Conservation (phyloP, 2,888 invertebrate species). For the Tanaodytes sp. region DNA sequence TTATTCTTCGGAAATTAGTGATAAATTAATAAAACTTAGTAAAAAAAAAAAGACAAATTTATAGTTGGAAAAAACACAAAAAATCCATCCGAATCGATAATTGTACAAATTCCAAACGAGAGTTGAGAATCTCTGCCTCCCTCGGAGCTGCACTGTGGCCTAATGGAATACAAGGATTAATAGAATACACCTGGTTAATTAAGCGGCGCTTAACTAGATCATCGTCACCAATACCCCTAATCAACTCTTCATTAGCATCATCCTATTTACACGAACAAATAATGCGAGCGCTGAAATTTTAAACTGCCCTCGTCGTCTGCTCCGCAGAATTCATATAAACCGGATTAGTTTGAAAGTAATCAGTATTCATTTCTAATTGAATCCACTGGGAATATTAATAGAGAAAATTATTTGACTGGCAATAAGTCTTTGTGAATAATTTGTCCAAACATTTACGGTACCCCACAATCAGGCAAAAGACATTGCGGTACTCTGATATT, state of each 20-base stretch:
- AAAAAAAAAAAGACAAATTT: too few species aligned
- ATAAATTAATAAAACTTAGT: too few species aligned
- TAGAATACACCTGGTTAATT: conserved; percentile 69
- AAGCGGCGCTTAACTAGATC: conserved; percentile 68
- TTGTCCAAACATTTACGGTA: conserved; percentile 3
- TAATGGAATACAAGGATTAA: conserved; percentile 69
- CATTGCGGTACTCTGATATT: too few species aligned
- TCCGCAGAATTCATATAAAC: conserved; percentile 37
- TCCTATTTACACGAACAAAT: conserved; percentile 64
- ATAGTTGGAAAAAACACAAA: too few species aligned
- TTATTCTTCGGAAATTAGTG: too few species aligned
- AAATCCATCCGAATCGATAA: too few species aligned
- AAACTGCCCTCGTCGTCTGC: conserved; percentile 25
- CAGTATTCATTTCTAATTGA: conserved; percentile 25
- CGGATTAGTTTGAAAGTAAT: conserved; percentile 38
- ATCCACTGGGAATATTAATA: conserved; percentile 20
- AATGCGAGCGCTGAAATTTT: conserved; percentile 54
- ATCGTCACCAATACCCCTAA: conserved; percentile 69
- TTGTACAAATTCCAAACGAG: too few species aligned
- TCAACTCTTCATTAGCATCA: conserved; percentile 68
- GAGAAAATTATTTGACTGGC: neutral
- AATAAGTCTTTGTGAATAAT: conserved; percentile 11
- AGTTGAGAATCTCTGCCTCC: conserved; percentile 59
- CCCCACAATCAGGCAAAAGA: neutral
- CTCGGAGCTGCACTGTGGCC: conserved; percentile 54